Evolutionary conservation across 2,113 vertebrate species (phyloP).

Genomic region (Pseudorhombus dupliciocellatus): DNA sequence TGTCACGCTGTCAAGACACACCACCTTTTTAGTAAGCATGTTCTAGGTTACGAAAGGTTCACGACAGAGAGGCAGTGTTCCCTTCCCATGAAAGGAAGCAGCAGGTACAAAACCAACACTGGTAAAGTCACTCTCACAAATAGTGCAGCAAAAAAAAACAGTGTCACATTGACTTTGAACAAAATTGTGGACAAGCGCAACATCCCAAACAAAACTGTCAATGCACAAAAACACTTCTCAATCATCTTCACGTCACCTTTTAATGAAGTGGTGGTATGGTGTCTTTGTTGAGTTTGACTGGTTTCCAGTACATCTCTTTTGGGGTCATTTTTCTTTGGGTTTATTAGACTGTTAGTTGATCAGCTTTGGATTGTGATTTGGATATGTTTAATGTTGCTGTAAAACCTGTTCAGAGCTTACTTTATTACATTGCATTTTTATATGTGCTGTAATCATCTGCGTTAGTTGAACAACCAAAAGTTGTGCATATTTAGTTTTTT

Average conservation of each 20-base stretch:
- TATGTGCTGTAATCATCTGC: too few species aligned
- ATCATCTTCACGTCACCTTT: not conserved
- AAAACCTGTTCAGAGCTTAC: too few species aligned
- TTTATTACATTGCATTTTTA: too few species aligned
- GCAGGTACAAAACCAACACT: slow-evolving; percentile 24
- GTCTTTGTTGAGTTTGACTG: too few species aligned
- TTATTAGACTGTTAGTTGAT: too few species aligned
- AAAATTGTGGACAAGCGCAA: not conserved
- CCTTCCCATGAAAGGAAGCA: slow-evolving; percentile 15
- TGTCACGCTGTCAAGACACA: slow-evolving; percentile 96
- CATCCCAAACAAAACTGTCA: slow-evolving; percentile 2
- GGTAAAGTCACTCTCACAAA: slow-evolving; percentile 7
- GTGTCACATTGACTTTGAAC: slow-evolving; percentile 13
- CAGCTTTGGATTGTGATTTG: too few species aligned
- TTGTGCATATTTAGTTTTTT: too few species aligned
- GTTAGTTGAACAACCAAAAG: too few species aligned
- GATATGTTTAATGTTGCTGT: too few species aligned
- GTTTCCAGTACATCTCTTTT: too few species aligned
- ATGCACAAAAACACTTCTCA: not conserved
- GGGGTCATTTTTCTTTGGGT: too few species aligned
- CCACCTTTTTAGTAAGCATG: slow-evolving; percentile 92
- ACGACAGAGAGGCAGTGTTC: slow-evolving; percentile 69
- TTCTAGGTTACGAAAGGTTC: slow-evolving; percentile 90
- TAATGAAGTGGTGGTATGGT: not conserved
- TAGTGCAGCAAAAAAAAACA: slow-evolving; percentile 9